Percentiles rank a stretch among this genome's conserved stretches.
phyloP scores from a whole-genome alignment of 2,888 invertebrate species.

The Pterostichus niger region DNA sequence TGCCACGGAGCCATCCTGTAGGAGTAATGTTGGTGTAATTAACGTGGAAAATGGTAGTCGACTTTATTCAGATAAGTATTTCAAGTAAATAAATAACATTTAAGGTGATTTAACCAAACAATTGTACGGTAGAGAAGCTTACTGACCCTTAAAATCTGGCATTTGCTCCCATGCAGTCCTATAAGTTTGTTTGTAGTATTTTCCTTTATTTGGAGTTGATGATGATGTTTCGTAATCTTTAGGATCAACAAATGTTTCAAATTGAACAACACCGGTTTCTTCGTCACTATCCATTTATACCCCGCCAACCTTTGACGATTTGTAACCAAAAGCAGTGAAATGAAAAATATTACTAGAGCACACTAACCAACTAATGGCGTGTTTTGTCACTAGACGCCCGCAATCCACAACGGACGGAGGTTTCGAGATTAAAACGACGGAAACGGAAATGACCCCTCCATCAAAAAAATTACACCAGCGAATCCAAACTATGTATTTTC shows the following conservation, averaged over 20 bases:
- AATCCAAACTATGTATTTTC: neutral
- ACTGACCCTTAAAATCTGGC: slow-evolving; percentile 81
- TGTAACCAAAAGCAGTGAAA: slow-evolving; percentile 66
- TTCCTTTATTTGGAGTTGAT: slow-evolving; percentile 70
- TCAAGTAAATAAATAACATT: slow-evolving; percentile 6
- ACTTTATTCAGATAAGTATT: slow-evolving; percentile 30
- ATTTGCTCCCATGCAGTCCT: slow-evolving; percentile 81
- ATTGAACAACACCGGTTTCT: slow-evolving; percentile 60
- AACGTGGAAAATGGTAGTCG: slow-evolving; percentile 55
- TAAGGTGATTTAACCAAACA: slow-evolving; percentile 16
- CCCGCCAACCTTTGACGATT: slow-evolving; percentile 63
- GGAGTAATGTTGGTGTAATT: slow-evolving; percentile 46
- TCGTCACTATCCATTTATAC: slow-evolving; percentile 66
- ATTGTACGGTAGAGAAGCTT: neutral
- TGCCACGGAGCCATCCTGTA: slow-evolving; percentile 80
- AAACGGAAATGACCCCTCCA: slow-evolving; percentile 35
- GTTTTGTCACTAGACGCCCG: slow-evolving; percentile 55
- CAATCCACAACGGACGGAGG: neutral
- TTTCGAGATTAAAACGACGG: slow-evolving; percentile 31
- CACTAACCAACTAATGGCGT: slow-evolving; percentile 62
- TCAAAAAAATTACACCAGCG: slow-evolving; percentile 2
- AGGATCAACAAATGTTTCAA: slow-evolving; percentile 56
- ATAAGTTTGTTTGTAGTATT: slow-evolving; percentile 80
- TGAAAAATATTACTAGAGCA: slow-evolving; percentile 64
- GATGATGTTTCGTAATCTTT: slow-evolving; percentile 53